Percentiles rank a stretch among this genome's conserved stretches.
Conservation (phyloP, 2,888 invertebrate species). For the Pristionchus maxplancki region DNA sequence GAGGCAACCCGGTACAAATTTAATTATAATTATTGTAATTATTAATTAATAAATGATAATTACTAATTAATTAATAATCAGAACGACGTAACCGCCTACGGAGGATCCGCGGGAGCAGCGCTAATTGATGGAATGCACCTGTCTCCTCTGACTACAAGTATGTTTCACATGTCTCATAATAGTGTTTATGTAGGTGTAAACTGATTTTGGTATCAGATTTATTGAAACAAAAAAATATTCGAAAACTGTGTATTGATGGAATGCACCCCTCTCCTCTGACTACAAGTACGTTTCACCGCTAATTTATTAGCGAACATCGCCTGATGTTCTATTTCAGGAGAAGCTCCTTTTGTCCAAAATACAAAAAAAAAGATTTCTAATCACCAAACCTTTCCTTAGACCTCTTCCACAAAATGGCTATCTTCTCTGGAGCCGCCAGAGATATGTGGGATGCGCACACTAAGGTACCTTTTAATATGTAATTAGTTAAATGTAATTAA, state of each 20-base stretch:
- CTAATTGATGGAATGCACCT: neutral
- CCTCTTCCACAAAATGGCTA: neutral
- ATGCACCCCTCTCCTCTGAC: neutral
- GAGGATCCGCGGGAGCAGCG: neutral
- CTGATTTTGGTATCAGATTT: no score
- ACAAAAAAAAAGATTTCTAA: no score
- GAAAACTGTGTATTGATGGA: no score
- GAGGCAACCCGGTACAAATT: neutral
- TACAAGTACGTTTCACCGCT: neutral
- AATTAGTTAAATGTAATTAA: no score
- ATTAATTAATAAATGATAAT: neutral
- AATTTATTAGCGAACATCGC: no score
- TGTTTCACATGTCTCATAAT: neutral
- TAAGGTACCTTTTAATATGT: no score
- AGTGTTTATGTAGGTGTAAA: no score
- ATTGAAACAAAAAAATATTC: no score
- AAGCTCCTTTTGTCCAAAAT: no score
- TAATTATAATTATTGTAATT: neutral
- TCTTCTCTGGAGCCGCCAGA: neutral
- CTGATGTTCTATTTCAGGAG: no score
- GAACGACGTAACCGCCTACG: neutral
- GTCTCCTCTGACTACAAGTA: neutral
- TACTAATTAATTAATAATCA: neutral
- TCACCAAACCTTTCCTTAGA: neutral
- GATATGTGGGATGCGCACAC: neutral